Evolutionary conservation across 2,888 invertebrate genomes (phyloP).

Genomic region (Marasmarcha lunaedactyla): DNA sequence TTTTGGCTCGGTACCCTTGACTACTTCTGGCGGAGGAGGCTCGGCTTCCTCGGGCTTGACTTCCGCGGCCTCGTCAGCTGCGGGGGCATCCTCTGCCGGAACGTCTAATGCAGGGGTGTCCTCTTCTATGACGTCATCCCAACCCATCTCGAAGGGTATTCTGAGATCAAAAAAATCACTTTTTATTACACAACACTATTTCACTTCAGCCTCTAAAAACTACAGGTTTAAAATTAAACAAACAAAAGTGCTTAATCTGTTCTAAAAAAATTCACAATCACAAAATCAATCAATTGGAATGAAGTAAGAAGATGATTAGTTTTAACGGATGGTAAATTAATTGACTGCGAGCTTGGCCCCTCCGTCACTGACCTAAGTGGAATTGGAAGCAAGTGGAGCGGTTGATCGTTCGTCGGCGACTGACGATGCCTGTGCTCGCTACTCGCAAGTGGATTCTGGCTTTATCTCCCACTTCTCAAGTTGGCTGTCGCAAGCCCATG

Average conservation of each 20-base stretch:
- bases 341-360: conserved; percentile 3
- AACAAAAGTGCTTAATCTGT: no score
- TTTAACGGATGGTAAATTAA: no score
- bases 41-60: conserved; percentile 53
- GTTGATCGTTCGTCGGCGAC: conserved; percentile 58
- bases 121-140: conserved; percentile 69
- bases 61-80: conserved; percentile 29
- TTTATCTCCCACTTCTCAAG: conserved; percentile 62
- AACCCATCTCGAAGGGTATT: conserved; percentile 49
- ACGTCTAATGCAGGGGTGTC: conserved; percentile 37
- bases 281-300: no score
- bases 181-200: background rate
- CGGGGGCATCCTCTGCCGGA: conserved; percentile 26
- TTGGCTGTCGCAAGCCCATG: conserved; percentile 50
- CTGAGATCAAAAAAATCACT: conserved; percentile 42
- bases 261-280: no score
- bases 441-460: conserved; percentile 47
- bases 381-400: conserved; percentile 55
- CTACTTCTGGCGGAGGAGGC: conserved; percentile 48
- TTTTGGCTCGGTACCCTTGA: conserved; percentile 69
- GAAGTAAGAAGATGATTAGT: no score
- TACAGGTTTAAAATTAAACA: no score
- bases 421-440: conserved; percentile 33
- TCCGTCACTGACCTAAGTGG: conserved; percentile 46
- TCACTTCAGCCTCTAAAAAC: background rate